Conservation (phyloP, 2,797 vertebrate genomes). For the Sciaenops ocellatus region DNA sequence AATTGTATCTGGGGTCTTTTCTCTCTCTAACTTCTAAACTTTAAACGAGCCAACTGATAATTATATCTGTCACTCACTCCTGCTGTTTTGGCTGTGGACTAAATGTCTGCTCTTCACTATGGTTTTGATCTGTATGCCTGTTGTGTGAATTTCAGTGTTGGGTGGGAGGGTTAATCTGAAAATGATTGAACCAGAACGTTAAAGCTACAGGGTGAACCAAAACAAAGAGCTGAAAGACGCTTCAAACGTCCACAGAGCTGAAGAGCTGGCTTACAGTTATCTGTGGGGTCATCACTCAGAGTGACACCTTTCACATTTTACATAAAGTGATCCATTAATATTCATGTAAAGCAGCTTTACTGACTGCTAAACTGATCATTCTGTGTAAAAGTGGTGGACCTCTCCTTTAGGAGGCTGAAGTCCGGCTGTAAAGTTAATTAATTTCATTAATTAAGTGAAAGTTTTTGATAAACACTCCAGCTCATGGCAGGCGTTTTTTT, state of each 20-base stretch:
- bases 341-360: not conserved
- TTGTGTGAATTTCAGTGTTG: too few relatives aligned
- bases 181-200: too few relatives aligned
- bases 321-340: not conserved
- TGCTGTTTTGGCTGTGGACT: too few relatives aligned
- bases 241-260: not conserved
- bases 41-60: too few relatives aligned
- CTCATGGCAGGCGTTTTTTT: slow-evolving; percentile 34
- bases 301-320: not conserved
- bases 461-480: slow-evolving; percentile 43
- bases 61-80: too few relatives aligned
- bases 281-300: not conserved
- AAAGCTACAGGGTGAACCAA: too few relatives aligned
- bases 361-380: not conserved
- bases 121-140: too few relatives aligned
- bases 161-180: too few relatives aligned
- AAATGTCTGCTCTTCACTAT: too few relatives aligned
- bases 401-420: not conserved
- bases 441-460: slow-evolving; percentile 34
- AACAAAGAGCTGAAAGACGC: too few relatives aligned
- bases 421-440: slow-evolving; percentile 12
- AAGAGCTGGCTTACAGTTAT: not conserved
- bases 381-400: not conserved
- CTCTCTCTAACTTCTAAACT: too few relatives aligned
- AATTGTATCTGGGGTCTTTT: too few relatives aligned